Conservation (phyloP, 2,888 invertebrate genomes). For the Drosophila vallismaia region DNA sequence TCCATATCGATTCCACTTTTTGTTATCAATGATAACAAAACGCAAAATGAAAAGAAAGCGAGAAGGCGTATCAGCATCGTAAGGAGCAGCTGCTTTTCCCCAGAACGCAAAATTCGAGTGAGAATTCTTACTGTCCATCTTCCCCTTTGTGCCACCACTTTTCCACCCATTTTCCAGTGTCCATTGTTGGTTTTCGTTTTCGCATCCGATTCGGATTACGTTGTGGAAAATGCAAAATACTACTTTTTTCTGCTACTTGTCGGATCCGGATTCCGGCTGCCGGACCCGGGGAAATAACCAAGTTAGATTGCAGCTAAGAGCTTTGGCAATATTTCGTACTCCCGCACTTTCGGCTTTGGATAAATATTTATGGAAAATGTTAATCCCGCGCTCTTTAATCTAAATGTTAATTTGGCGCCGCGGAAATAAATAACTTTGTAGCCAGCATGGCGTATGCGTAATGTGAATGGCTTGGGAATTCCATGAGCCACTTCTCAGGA, state of each 20-base stretch:
- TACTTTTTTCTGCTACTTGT: constrained; percentile 20
- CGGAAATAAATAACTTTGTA: constrained; percentile 71
- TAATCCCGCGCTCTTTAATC: constrained; percentile 69
- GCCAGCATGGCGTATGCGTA: constrained; percentile 57
- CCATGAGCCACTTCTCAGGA: background rate
- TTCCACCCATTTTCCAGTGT: background rate
- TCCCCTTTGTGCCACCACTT: constrained; percentile 1
- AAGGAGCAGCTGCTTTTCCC: constrained; percentile 58
- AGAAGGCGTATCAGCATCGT: constrained; percentile 32
- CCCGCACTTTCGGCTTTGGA: constrained; percentile 38
- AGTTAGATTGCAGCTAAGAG: constrained; percentile 63
- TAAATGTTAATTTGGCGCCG: constrained; percentile 68
- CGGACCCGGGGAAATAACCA: constrained; percentile 40
- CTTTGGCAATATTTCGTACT: constrained; percentile 57
- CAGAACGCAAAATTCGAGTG: constrained; percentile 20
- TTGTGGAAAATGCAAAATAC: constrained; percentile 70
- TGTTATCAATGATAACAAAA: constrained; percentile 44
- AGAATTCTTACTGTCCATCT: constrained; percentile 32
- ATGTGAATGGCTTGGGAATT: constrained; percentile 49
- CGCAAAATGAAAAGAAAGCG: constrained; percentile 14
- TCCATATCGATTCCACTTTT: constrained; percentile 26
- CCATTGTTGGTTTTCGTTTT: constrained; percentile 43
- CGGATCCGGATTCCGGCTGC: background rate
- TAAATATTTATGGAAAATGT: constrained; percentile 78
- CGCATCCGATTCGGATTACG: constrained; percentile 70